Conservation (phyloP, 2,797 vertebrate genomes). For the Muscicapa comitata region DNA sequence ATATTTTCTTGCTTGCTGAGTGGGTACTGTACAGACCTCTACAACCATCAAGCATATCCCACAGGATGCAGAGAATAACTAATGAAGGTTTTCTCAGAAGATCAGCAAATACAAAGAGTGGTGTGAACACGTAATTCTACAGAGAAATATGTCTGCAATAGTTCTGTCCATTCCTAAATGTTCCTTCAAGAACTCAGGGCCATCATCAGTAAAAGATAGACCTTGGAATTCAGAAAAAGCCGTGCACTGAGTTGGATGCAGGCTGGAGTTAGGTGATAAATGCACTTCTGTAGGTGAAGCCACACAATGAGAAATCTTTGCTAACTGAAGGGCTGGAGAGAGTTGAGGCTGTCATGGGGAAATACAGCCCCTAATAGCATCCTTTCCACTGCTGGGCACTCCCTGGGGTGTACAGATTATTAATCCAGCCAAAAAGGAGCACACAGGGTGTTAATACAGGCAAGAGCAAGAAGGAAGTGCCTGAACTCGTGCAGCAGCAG, state of each 20-base stretch:
- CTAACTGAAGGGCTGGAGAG: background rate
- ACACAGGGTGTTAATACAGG: fast-evolving
- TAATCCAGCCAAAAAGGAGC: background rate
- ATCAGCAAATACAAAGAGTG: background rate
- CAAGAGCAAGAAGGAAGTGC: background rate
- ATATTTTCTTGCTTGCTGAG: background rate
- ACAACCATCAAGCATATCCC: background rate
- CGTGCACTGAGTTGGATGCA: background rate
- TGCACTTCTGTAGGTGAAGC: background rate
- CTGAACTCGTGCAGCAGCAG: background rate
- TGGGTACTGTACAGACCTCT: background rate
- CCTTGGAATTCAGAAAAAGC: background rate
- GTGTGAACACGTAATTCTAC: background rate
- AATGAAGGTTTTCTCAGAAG: background rate
- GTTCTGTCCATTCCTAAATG: background rate
- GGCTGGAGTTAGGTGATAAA: background rate
- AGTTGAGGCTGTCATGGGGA: background rate
- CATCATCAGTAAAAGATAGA: background rate
- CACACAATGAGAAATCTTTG: background rate
- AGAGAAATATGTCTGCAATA: background rate
- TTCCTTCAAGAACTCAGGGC: background rate
- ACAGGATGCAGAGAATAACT: background rate
- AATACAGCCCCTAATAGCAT: background rate
- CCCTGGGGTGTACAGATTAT: background rate
- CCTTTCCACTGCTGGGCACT: background rate